Base-by-base conservation (phyloP, 2,797 vertebrate species). In the Falco berigora region DNA sequence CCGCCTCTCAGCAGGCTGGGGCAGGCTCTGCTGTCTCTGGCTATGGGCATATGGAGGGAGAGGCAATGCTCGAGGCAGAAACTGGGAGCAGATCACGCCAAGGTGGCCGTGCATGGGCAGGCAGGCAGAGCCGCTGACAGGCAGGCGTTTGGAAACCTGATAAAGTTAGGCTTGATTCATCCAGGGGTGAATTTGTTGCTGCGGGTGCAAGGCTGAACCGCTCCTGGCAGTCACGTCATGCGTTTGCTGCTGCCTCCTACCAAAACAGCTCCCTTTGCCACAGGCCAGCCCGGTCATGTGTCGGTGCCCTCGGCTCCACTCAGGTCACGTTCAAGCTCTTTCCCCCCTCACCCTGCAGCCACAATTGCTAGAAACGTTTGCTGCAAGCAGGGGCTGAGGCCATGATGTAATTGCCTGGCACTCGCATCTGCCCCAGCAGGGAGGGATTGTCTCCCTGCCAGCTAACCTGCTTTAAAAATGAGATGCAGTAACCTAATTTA, bases 21-120 rank as follows among this genome's bases (percentile, higher is more conserved):
- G 64, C 96, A 84, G 85, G 94, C 89, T 71, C 78, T 28, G 86
- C 58, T 28, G 38, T 12, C 86, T 71, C n/a, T 1, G 14, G 63
- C 52, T 34, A 1, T 2, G 73, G 72, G 62, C 47, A 61, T 7
- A 5, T 7, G 12, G 3, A 42, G 90, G 90, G 78, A 61, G 40
- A 68, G 86, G 75, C 14, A 9, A 9, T 0, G 77, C 94, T 47
- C 5, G 15, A 32, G 85, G 88, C 85, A 5, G 4, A 3, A 40
- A 32, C 23, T 0, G 3, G 49, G 52, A 83, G 76, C 42, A 24
- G 67, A 20, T 52, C 12, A 0, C 0, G 21, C 69, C 42, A 12
- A 40, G 92, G 67, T 30, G 12, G 66, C 86, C 6, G 9, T 61
- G 94, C 90, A 61, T 0, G 52, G 88, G 12, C 81, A 71, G 4